Conservation (phyloP, 2,888 invertebrate genomes). For the Clepsis dumicolana region DNA sequence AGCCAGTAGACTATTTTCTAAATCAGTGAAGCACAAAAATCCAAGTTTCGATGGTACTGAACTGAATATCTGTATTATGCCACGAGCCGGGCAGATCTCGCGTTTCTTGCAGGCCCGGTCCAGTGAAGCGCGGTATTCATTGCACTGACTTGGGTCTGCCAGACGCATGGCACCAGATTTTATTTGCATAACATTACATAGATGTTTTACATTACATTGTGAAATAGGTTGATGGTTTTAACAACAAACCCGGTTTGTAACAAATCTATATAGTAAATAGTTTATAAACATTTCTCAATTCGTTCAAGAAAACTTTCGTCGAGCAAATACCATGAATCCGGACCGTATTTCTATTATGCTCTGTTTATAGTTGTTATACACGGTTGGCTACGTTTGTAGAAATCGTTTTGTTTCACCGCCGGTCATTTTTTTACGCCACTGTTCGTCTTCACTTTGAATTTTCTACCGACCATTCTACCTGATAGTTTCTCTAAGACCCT, state of each 20-base stretch:
- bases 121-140: constrained; percentile 21
- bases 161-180: neutral
- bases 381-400: constrained; percentile 35
- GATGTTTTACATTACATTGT: neutral
- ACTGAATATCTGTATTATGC: constrained; percentile 26
- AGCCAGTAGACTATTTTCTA: constrained; percentile 16
- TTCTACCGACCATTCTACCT: constrained; percentile 46
- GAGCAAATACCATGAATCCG: constrained; percentile 26
- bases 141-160: constrained; percentile 5
- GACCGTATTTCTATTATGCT: constrained; percentile 31
- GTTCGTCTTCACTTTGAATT: constrained; percentile 50
- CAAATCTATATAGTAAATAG: too few species aligned
- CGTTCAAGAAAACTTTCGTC: constrained; percentile 27
- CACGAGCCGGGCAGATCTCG: constrained; percentile 12
- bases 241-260: too few species aligned
- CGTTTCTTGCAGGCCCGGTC: constrained; percentile 18
- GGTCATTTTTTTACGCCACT: constrained; percentile 55
- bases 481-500: constrained; percentile 35
- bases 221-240: neutral
- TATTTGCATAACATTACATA: constrained; percentile 1
- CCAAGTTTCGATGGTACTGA: constrained; percentile 12
- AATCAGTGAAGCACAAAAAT: constrained; percentile 14
- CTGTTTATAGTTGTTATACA: constrained; percentile 37
- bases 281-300: neutral
- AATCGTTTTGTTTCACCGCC: constrained; percentile 47